phyloP scores from a whole-genome alignment of 2,113 vertebrate species.

The Erythrolamprus reginae region DNA sequence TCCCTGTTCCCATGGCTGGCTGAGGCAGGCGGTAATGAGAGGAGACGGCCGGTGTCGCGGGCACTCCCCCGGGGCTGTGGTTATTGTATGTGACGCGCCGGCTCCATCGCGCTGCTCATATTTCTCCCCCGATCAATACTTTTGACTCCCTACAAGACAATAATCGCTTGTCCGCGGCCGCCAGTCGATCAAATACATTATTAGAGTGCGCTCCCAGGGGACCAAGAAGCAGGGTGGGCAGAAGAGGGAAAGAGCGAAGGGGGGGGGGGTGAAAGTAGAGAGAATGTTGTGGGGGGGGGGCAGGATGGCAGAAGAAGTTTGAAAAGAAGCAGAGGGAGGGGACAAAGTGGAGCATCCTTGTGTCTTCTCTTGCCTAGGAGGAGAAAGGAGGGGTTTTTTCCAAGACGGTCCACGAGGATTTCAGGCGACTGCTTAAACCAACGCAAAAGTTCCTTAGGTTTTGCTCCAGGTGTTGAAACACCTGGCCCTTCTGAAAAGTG shows the following conservation, averaged over 20 bases:
- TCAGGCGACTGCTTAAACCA: neutral
- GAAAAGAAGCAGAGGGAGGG: neutral
- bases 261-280: slow-evolving; percentile 30
- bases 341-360: neutral
- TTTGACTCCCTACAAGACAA: slow-evolving; percentile 98
- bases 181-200: slow-evolving; percentile 90
- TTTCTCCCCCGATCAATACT: slow-evolving; percentile 95
- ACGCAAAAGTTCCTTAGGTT: neutral
- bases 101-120: slow-evolving; percentile 94
- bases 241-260: slow-evolving; percentile 30
- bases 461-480: neutral
- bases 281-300: slow-evolving; percentile 45
- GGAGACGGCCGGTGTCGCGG: slow-evolving; percentile 69
- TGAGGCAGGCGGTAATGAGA: slow-evolving; percentile 70
- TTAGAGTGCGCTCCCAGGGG: slow-evolving; percentile 83
- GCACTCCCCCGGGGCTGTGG: slow-evolving; percentile 87
- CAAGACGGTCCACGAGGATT: neutral
- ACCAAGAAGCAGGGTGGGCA: slow-evolving; percentile 53
- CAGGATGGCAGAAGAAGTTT: slow-evolving; percentile 33
- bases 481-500: neutral
- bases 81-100: slow-evolving; percentile 96
- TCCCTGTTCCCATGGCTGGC: slow-evolving; percentile 18
- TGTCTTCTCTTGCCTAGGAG: neutral
- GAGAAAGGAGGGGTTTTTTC: neutral
- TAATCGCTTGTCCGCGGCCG: slow-evolving; percentile 91